phyloP scores from a whole-genome alignment of 2,797 vertebrate species.

The Periparus ater region DNA sequence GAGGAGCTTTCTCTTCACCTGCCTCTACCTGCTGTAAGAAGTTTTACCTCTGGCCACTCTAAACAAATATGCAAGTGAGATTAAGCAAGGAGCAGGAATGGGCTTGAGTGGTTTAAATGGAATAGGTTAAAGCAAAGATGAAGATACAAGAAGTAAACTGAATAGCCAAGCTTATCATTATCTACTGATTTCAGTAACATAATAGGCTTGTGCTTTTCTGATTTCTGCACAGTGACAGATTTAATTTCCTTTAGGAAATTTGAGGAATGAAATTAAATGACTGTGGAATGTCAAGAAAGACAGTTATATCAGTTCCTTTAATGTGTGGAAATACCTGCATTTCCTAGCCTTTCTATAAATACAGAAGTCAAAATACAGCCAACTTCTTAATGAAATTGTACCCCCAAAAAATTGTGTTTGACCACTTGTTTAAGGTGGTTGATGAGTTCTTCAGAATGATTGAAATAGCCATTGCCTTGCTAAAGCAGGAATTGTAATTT shows the following conservation, averaged over 20 bases:
- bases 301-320: not conserved
- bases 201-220: not conserved
- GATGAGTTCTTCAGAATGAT: not conserved
- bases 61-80: not conserved
- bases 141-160: not conserved
- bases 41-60: not conserved
- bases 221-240: slow-evolving; percentile 7
- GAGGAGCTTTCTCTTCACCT: not conserved
- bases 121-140: not conserved
- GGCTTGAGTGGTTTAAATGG: not conserved
- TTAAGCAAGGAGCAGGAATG: not conserved
- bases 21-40: not conserved
- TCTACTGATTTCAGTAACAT: not conserved
- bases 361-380: not conserved
- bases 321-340: not conserved
- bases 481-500: not conserved
- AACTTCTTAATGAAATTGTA: not conserved
- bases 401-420: not conserved
- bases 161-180: not conserved
- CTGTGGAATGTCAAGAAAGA: not conserved
- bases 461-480: not conserved
- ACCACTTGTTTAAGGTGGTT: not conserved
- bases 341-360: not conserved
- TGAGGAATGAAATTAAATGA: slow-evolving; percentile 2
- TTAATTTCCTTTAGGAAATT: not conserved